A percentile compares a stretch with the other conserved stretches of the same genome.
Conservation (phyloP, 2,113 vertebrate species). For the Leucoraja erinaceus region DNA sequence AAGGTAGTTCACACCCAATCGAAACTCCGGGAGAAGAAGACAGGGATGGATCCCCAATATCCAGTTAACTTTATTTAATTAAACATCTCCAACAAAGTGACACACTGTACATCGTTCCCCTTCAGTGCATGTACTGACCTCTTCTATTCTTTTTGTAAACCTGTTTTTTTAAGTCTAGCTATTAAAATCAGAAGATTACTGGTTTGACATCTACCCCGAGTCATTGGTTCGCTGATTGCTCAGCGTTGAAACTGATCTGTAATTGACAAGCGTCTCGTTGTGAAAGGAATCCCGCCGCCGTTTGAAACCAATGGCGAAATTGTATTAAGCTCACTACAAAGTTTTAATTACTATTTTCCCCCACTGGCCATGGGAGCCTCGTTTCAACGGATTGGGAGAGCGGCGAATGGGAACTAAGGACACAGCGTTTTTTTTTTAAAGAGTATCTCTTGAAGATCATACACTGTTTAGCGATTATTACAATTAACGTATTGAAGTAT, state of each 20-base stretch:
- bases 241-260: not conserved
- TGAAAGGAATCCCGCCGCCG: not conserved
- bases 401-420: not conserved
- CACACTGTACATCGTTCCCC: not conserved
- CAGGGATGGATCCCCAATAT: not conserved
- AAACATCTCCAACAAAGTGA: not conserved
- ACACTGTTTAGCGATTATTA: not conserved
- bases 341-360: not conserved
- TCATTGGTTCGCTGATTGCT: not conserved
- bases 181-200: not conserved
- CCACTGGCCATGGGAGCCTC: not conserved
- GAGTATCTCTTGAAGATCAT: not conserved
- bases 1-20: not conserved
- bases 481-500: not conserved
- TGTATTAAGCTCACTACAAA: too few relatives aligned
- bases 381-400: not conserved
- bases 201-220: not conserved
- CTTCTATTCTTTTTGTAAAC: not conserved
- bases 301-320: not conserved
- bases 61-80: not conserved
- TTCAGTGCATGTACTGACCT: not conserved
- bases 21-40: not conserved
- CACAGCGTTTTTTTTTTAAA: too few relatives aligned
- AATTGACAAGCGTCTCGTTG: not conserved
- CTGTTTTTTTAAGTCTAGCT: not conserved